Conservation (phyloP, 2,888 invertebrate genomes). For the Mythimna vitellina region DNA sequence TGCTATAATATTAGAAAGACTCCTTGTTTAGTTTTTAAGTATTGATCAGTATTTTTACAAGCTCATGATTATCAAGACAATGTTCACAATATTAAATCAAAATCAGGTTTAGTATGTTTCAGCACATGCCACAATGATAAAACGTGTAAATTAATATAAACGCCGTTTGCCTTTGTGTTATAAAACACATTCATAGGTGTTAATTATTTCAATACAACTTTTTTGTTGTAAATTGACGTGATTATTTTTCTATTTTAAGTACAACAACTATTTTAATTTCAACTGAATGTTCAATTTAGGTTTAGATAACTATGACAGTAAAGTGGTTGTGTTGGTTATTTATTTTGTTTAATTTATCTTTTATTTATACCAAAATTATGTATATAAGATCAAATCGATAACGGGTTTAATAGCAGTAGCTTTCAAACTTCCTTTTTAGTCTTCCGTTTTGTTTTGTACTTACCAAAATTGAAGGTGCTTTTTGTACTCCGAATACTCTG, state of each 20-base stretch:
- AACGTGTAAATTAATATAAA: conserved; percentile 39
- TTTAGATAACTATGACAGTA: conserved; percentile 79
- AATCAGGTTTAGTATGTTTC: conserved; percentile 33
- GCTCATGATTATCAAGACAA: conserved; percentile 57
- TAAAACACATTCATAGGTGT: conserved; percentile 47
- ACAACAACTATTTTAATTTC: conserved; percentile 77
- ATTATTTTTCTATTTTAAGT: conserved; percentile 76
- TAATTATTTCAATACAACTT: conserved; percentile 45
- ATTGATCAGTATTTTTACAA: conserved; percentile 65
- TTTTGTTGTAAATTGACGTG: conserved; percentile 61
- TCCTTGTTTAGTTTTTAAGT: conserved; percentile 45
- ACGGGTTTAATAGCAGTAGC: conserved; percentile 84
- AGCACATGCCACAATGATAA: conserved; percentile 28
- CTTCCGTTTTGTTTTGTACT: conserved; percentile 88
- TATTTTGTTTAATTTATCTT: conserved; percentile 88
- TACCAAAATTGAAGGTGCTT: conserved; percentile 84
- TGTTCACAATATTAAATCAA: conserved; percentile 45
- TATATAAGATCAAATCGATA: conserved; percentile 78
- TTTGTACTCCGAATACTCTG: conserved; percentile 66
- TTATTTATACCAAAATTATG: conserved; percentile 86
- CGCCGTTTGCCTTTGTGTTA: conserved; percentile 58
- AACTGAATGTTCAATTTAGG: conserved; percentile 76
- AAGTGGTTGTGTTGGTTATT: conserved; percentile 89
- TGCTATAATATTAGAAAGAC: conserved; percentile 20
- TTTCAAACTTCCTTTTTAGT: conserved; percentile 82